Percentiles rank a stretch among this genome's conserved stretches.
Conservation (phyloP, 2,888 invertebrate species). For the Nemurella pictetii region DNA sequence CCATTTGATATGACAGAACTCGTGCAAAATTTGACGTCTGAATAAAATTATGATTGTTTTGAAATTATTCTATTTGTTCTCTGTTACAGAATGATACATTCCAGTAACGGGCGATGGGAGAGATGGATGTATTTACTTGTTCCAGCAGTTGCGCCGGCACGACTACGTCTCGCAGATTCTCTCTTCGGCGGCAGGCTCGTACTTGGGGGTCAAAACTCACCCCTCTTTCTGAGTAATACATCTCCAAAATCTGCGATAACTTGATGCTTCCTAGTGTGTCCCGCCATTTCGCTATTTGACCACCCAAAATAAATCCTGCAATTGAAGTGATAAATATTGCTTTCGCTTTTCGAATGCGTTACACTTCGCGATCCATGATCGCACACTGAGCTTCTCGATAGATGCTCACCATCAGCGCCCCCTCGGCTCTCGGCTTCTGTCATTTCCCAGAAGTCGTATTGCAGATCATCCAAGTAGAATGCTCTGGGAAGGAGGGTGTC, state of each 20-base stretch:
- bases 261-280: conserved; percentile 57
- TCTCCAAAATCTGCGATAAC: conserved; percentile 66
- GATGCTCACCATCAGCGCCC: conserved; percentile 36
- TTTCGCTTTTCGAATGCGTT: too few species aligned
- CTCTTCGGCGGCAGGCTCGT: conserved; percentile 3
- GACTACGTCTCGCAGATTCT: background rate
- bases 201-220: conserved; percentile 27
- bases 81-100: background rate
- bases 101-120: background rate
- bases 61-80: background rate
- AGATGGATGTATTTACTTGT: background rate
- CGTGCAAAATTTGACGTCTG: conserved; percentile 36
- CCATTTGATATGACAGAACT: conserved; percentile 28
- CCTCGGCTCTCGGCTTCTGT: conserved; percentile 43
- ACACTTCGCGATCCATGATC: too few species aligned
- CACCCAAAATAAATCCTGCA: conserved; percentile 39
- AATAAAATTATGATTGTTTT: background rate
- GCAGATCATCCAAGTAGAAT: conserved; percentile 35
- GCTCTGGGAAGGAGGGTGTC: conserved; percentile 37
- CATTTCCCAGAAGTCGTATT: conserved; percentile 35
- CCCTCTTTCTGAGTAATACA: conserved; percentile 65
- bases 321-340: background rate
- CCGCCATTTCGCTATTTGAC: conserved; percentile 52
- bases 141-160: background rate
- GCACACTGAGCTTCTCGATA: too few species aligned